Percentiles rank a stretch among this genome's conserved stretches.
Evolutionary conservation across 2,797 vertebrate genomes (phyloP).

Genomic region (Pygocentrus nattereri): DNA sequence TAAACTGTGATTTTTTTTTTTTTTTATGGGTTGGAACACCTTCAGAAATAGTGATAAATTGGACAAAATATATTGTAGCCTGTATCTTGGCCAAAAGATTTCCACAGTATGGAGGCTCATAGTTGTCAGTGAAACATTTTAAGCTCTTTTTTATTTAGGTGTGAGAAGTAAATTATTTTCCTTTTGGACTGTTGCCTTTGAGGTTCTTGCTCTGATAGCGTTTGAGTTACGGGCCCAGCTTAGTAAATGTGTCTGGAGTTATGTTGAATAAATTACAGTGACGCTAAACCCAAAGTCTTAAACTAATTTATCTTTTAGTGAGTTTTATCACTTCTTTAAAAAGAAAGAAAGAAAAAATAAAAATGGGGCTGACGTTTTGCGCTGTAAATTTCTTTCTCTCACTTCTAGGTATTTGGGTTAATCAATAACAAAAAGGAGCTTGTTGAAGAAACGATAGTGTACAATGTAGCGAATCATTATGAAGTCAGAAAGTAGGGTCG

Average conservation of each 20-base stretch:
- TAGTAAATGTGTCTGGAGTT: constrained; percentile 1
- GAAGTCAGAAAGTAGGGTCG: constrained; percentile 76
- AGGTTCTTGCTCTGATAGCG: constrained; percentile 17
- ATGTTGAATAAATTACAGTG: constrained; percentile 41
- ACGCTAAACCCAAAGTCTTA: constrained; percentile 24
- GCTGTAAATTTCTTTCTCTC: constrained; percentile 54
- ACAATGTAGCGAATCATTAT: constrained; percentile 66
- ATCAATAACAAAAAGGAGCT: constrained; percentile 73
- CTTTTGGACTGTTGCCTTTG: constrained; percentile 21
- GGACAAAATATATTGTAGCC: constrained; percentile 27
- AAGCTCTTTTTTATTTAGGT: background rate
- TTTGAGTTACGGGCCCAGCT: constrained; percentile 29
- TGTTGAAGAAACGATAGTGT: constrained; percentile 46
- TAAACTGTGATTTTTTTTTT: background rate
- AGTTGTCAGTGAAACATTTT: constrained; percentile 31
- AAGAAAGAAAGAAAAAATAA: constrained; percentile 27
- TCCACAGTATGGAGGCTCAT: background rate
- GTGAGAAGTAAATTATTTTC: constrained; percentile 45
- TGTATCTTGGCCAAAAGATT: background rate
- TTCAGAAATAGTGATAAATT: constrained; percentile 21
- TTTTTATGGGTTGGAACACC: constrained; percentile 32
- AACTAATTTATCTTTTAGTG: constrained; percentile 25
- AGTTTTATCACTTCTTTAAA: background rate
- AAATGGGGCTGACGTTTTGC: constrained; percentile 48
- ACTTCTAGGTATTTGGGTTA: constrained; percentile 69